A percentile compares a stretch with the other conserved stretches of the same genome.
Evolutionary conservation across 1,140 invertebrate genomes (phyloP).

Genomic region (Halictus rubicundus): DNA sequence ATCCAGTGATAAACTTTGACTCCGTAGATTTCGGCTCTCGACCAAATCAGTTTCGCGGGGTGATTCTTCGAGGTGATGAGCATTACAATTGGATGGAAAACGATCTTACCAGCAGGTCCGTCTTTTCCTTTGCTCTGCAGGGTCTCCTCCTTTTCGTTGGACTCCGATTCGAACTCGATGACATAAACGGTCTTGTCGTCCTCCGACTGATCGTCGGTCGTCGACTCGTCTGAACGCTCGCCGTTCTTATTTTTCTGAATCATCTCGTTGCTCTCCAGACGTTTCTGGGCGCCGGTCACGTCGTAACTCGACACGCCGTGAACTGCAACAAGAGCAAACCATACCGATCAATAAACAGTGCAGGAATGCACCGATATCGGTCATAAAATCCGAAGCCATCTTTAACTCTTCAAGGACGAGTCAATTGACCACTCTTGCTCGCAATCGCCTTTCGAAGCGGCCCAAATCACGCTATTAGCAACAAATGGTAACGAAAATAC

Average conservation of each 20-base stretch:
- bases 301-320: constrained; percentile 62
- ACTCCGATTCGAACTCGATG: constrained; percentile 71
- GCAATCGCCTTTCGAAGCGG: no score
- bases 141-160: constrained; percentile 65
- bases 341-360: neutral
- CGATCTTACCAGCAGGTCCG: constrained; percentile 55
- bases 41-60: no score
- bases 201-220: constrained; percentile 24
- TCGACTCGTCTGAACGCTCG: constrained; percentile 31
- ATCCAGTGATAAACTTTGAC: no score
- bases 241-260: constrained; percentile 38
- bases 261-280: constrained; percentile 49
- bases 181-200: constrained; percentile 69
- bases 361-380: neutral
- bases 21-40: no score
- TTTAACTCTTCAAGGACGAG: no score
- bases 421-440: no score
- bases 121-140: constrained; percentile 67
- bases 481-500: no score
- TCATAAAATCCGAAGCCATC: no score
- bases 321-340: constrained; percentile 52
- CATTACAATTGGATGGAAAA: neutral
- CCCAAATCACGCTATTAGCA: no score
- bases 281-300: constrained; percentile 43
- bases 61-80: no score